These are phyloP conservation scores for Drosophila merina DNA, from an alignment of 2,888 invertebrate species.

Conservation along the genomic window DNA sequence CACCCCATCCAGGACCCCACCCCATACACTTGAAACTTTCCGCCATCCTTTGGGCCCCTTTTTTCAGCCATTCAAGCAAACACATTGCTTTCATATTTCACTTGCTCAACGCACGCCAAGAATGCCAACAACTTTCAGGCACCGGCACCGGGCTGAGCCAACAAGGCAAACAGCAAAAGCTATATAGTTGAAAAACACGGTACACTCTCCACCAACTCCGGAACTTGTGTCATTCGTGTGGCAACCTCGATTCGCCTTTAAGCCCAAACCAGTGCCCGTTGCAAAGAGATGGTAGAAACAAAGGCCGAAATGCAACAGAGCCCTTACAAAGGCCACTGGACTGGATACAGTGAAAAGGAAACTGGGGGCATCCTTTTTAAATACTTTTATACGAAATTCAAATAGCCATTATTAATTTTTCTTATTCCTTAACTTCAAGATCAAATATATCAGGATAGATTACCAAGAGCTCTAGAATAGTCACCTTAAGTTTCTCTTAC, in stretches of 20 bases:
- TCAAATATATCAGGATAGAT: too few relatives aligned
- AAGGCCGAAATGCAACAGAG: slow-evolving; percentile 27
- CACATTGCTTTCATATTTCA: slow-evolving; percentile 55
- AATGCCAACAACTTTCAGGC: slow-evolving; percentile 41
- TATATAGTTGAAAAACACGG: background rate
- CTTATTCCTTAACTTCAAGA: too few relatives aligned
- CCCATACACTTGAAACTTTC: background rate
- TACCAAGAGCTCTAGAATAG: too few relatives aligned
- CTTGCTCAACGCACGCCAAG: slow-evolving; percentile 44
- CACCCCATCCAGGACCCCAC: background rate
- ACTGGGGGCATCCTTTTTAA: too few relatives aligned
- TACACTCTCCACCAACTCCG: background rate
- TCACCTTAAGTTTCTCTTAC: background rate
- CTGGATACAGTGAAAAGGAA: background rate
- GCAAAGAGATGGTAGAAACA: slow-evolving; percentile 15
- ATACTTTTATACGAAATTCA: too few relatives aligned
- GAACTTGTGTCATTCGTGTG: slow-evolving; percentile 32
- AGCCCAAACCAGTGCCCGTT: slow-evolving; percentile 24
- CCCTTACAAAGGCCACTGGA: background rate
- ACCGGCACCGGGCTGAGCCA: slow-evolving; percentile 32
- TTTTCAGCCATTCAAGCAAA: slow-evolving; percentile 25
- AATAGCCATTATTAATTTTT: too few relatives aligned
- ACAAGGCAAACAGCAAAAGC: slow-evolving; percentile 31
- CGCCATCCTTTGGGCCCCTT: slow-evolving; percentile 4
- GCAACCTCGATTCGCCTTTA: slow-evolving; percentile 32